Percentiles rank a stretch among this genome's conserved stretches.
Evolutionary conservation across 2,888 invertebrate species (phyloP).

Genomic region (Exocentrus adspersus): DNA sequence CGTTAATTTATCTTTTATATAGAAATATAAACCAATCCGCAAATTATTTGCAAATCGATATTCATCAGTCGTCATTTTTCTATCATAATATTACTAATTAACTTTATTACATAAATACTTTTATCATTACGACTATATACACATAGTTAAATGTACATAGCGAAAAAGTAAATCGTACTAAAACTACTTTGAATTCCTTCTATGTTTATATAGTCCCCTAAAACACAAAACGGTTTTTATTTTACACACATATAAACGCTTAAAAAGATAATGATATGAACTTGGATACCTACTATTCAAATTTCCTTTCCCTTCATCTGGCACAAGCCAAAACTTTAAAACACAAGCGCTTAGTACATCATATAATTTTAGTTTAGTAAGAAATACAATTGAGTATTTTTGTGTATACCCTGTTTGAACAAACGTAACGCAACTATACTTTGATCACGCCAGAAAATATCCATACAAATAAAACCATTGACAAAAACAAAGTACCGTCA

Average conservation of each 20-base stretch:
- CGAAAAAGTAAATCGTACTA: neutral
- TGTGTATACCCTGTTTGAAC: neutral
- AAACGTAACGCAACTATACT: neutral
- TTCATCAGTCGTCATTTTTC: slow-evolving; percentile 54
- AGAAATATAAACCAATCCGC: slow-evolving; percentile 56
- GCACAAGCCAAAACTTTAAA: neutral
- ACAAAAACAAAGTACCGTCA: neutral
- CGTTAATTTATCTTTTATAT: slow-evolving; percentile 36
- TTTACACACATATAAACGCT: slow-evolving; percentile 20
- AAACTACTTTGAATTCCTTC: slow-evolving; percentile 9
- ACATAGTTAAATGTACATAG: slow-evolving; percentile 39
- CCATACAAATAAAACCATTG: neutral
- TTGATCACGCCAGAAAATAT: neutral
- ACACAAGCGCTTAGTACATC: neutral
- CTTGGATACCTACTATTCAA: slow-evolving; percentile 26
- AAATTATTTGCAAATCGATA: slow-evolving; percentile 56
- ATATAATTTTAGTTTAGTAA: neutral
- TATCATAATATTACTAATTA: slow-evolving; percentile 30
- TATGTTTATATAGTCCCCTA: slow-evolving; percentile 29
- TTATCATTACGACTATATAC: slow-evolving; percentile 41
- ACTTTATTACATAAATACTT: slow-evolving; percentile 37
- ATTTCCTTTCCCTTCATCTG: neutral
- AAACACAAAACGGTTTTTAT: neutral
- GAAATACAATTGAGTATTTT: neutral
- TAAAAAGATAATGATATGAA: slow-evolving; percentile 26